Conservation (phyloP, 2,797 vertebrate species). For the Centroberyx gerrardi region DNA sequence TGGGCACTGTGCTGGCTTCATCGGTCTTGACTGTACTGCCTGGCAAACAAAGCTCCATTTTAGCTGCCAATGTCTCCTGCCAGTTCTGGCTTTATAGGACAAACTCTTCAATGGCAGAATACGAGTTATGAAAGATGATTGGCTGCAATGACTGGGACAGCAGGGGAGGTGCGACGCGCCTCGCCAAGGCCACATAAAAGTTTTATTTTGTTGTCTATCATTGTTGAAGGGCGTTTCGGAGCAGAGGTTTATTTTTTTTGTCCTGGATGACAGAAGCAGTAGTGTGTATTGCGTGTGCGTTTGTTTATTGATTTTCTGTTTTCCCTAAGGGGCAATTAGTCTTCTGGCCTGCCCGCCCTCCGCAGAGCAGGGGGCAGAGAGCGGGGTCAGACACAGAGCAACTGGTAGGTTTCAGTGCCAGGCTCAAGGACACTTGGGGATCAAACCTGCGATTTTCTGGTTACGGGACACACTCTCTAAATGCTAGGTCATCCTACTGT, state of each 20-base stretch:
- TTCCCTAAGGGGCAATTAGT: slow-evolving; percentile 60
- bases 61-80: slow-evolving; percentile 55
- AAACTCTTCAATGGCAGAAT: slow-evolving; percentile 37
- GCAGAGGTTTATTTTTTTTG: slow-evolving; percentile 16
- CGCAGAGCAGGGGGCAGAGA: slow-evolving; percentile 40
- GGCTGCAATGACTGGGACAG: slow-evolving; percentile 35
- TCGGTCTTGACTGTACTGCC: slow-evolving; percentile 56
- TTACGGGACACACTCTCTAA: too few species aligned
- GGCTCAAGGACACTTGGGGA: slow-evolving; percentile 22
- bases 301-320: background rate
- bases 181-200: slow-evolving; percentile 2
- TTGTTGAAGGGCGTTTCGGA: slow-evolving; percentile 31
- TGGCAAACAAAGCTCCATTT: slow-evolving; percentile 59
- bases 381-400: slow-evolving; percentile 5
- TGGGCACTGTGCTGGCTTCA: slow-evolving; percentile 56
- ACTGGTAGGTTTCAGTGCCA: slow-evolving; percentile 17
- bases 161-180: slow-evolving; percentile 13
- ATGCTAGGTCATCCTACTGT: too few species aligned
- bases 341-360: slow-evolving; percentile 12
- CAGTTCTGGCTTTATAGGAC: slow-evolving; percentile 51
- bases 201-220: slow-evolving; percentile 20
- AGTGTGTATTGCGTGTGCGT: slow-evolving; percentile 2
- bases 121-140: slow-evolving; percentile 46
- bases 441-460: background rate
- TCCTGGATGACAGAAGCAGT: background rate